A percentile compares a stretch with the other conserved stretches of the same genome.
Conservation (phyloP, 2,797 vertebrate genomes). For the Coilia nasus region DNA sequence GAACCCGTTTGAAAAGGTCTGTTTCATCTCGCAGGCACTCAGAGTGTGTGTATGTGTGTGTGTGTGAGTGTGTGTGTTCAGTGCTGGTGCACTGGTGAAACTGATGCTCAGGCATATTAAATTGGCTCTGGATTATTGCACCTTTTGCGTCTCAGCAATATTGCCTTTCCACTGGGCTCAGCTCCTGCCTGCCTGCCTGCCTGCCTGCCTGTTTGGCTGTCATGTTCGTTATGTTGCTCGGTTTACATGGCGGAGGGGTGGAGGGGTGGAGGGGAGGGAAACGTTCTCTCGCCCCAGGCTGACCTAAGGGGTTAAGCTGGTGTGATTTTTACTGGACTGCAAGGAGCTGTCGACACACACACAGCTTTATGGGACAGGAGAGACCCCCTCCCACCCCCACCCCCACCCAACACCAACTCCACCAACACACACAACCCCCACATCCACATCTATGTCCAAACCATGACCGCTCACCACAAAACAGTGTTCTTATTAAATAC, state of each 20-base stretch:
- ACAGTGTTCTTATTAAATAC: slow-evolving; percentile 5
- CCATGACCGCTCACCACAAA: background rate
- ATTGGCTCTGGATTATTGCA: slow-evolving; percentile 42
- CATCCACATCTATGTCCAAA: background rate
- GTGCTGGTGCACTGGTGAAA: slow-evolving; percentile 19
- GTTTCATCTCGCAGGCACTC: background rate
- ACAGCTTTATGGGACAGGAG: slow-evolving; percentile 51
- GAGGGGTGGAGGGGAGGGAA: too few relatives aligned
- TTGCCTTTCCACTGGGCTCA: slow-evolving; percentile 31
- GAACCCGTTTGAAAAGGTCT: background rate
- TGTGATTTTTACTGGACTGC: slow-evolving; percentile 59
- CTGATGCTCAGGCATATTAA: slow-evolving; percentile 52
- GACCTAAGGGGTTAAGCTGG: slow-evolving; percentile 39
- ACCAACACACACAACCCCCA: too few relatives aligned
- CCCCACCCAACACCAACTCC: background rate
- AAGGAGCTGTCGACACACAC: slow-evolving; percentile 59
- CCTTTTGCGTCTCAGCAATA: slow-evolving; percentile 53
- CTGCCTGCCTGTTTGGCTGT: slow-evolving; percentile 36
- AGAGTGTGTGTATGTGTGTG: background rate
- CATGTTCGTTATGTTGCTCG: slow-evolving; percentile 58
- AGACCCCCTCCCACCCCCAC: background rate
- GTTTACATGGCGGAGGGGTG: slow-evolving; percentile 48
- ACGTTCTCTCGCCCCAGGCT: slow-evolving; percentile 43
- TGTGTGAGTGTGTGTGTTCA: background rate
- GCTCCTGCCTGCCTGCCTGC: slow-evolving; percentile 35